Evolutionary conservation across 2,113 vertebrate genomes (phyloP).

Genomic region (Paracanthobrama guichenoti): DNA sequence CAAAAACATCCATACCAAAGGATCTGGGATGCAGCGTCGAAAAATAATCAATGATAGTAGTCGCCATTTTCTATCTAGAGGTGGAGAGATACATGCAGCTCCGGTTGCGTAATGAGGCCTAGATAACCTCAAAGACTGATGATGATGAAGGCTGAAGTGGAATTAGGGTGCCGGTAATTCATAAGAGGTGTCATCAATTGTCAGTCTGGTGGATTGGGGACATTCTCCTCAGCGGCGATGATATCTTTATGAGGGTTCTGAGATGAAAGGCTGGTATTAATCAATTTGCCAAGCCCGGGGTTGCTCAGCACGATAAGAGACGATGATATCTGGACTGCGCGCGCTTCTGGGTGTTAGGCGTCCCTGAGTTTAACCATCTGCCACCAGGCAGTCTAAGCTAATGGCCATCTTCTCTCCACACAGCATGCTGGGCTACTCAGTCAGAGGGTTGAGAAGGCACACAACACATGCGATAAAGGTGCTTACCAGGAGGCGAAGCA

Average conservation of each 20-base stretch:
- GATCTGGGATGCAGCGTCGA: not conserved
- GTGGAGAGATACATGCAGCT: slow-evolving; percentile 1
- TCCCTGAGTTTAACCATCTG: slow-evolving; percentile 65
- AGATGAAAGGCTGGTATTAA: slow-evolving; percentile 72
- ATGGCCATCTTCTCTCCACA: slow-evolving; percentile 44
- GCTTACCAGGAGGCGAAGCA: slow-evolving; percentile 9
- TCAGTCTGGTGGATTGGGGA: slow-evolving; percentile 59
- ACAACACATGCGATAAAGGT: slow-evolving; percentile 31
- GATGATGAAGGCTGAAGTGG: slow-evolving; percentile 47
- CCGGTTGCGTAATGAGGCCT: slow-evolving; percentile 21
- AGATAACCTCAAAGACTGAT: slow-evolving; percentile 42
- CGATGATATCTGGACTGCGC: slow-evolving; percentile 62
- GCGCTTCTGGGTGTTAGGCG: slow-evolving; percentile 33
- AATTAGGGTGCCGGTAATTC: slow-evolving; percentile 63
- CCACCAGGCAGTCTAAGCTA: slow-evolving; percentile 50
- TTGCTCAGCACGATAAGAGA: slow-evolving; percentile 65
- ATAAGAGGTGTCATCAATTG: slow-evolving; percentile 57
- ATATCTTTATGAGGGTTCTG: slow-evolving; percentile 67
- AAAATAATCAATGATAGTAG: slow-evolving; percentile 18
- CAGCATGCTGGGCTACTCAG: slow-evolving; percentile 28
- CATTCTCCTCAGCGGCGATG: slow-evolving; percentile 66
- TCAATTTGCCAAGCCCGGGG: slow-evolving; percentile 70
- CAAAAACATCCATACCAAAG: slow-evolving; percentile 28
- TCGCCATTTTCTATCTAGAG: slow-evolving; percentile 23
- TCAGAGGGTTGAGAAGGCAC: slow-evolving; percentile 46